Evolutionary conservation across 2,888 invertebrate species (phyloP).

Genomic region (Dasysyrphus albostriatus): DNA sequence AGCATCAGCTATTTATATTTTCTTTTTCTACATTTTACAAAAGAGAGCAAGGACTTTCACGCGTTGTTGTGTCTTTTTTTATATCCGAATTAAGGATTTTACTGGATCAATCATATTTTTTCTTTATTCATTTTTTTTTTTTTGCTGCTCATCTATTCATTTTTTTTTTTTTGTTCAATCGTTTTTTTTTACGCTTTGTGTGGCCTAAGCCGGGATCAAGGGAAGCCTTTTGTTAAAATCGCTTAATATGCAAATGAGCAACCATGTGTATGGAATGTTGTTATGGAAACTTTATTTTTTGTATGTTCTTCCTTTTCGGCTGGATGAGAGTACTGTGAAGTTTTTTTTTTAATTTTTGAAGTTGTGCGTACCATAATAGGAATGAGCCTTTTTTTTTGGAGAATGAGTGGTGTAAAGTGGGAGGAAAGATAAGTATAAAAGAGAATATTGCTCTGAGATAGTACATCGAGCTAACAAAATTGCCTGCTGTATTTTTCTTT

Average conservation of each 20-base stretch:
- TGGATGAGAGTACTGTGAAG: conserved; percentile 18
- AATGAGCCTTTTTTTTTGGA: neutral
- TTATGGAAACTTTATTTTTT: conserved; percentile 41
- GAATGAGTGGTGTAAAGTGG: neutral
- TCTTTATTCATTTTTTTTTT: neutral
- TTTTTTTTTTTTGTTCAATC: conserved; percentile 22
- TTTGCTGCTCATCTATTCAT: conserved; percentile 47
- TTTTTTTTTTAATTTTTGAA: conserved; percentile 10
- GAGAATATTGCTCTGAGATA: neutral
- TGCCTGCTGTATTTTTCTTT: neutral
- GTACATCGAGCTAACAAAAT: neutral
- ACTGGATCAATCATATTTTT: conserved; percentile 73
- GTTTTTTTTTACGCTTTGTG: conserved; percentile 39
- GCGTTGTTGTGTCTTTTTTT: conserved; percentile 71
- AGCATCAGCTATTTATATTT: conserved; percentile 6
- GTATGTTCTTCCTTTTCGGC: conserved; percentile 18
- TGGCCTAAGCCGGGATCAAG: conserved; percentile 61
- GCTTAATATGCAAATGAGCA: conserved; percentile 75
- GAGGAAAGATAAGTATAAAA: neutral
- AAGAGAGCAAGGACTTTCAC: conserved; percentile 59
- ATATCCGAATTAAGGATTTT: conserved; percentile 73
- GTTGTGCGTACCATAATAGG: neutral
- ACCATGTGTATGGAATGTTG: conserved; percentile 65
- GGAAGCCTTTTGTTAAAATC: conserved; percentile 62
- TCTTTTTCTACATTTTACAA: neutral